Base-by-base conservation (phyloP, 2,797 vertebrate species). In the Tangara arthus region DNA sequence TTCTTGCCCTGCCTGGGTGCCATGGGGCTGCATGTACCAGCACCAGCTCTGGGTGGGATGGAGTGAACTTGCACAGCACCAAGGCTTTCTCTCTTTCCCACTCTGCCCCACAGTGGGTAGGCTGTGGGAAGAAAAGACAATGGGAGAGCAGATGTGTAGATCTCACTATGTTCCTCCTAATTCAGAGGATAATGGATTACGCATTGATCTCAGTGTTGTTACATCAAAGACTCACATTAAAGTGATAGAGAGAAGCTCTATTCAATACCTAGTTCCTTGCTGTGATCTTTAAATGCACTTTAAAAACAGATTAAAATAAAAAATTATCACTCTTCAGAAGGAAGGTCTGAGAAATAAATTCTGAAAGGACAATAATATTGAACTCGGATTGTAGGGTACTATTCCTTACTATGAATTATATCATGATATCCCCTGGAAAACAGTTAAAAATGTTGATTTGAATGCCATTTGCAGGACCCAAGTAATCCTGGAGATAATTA, bases 401-500 rank as follows among this genome's bases (percentile, higher is more conserved):
- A 5, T n/a, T 83, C 44, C 49, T 71, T 64, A n/a, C n/a, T 50
- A 21, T 39, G 70, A 78, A 90, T 86, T 87, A 72, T 50, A n/a
- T 55, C 72, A 94, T 44, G 27, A 76, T 9, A 57, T n/a, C 8
- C 34, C 12, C 27, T 68, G 35, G 42, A 90, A 95, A 91, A 78
- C 42, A 39, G 80, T 75, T 83, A 1, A 79, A 93, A 94, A n/a
- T 0, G 20, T 61, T 86, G 39, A 18, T 82, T 93, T 71, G 27
- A 94, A 89, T 69, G 61, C 46, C 12, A 11, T 89, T 82, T 89
- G 32, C 47, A 84, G 37, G 69, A 93, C 87, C 37, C 66, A 84
- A 72, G 56, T 84, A 79, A 87, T 92, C 82, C 64, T 82, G 68
- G 60, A 73, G 56, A 80, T 92, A 93, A 95, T 93, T 91, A 93